These are phyloP conservation scores for Cyaniris semiargus DNA, from an alignment of 2,888 invertebrate genomes.

Conservation along the genomic window DNA sequence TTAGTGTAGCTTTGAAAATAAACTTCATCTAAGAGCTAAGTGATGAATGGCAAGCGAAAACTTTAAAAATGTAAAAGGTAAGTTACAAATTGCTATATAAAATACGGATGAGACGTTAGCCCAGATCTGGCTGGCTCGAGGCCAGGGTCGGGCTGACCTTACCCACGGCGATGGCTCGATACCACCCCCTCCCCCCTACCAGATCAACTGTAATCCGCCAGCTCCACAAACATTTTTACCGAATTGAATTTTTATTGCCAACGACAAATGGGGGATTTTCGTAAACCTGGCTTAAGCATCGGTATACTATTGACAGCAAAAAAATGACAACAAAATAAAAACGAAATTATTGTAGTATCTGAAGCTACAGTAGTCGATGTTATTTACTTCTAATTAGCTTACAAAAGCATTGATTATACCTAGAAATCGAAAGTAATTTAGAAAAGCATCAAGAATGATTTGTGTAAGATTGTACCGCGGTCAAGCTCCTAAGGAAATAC, in stretches of 20 bases:
- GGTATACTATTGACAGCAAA: not conserved
- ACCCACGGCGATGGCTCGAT: conserved; percentile 36
- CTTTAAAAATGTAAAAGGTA: not conserved
- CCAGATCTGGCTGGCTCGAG: conserved; percentile 42
- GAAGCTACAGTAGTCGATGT: not conserved
- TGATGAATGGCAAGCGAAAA: not conserved
- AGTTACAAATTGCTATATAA: conserved; percentile 32
- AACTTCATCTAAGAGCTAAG: not conserved
- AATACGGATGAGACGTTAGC: conserved; percentile 39
- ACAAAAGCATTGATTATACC: not conserved
- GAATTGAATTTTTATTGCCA: conserved; percentile 8
- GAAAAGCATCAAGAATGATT: not conserved
- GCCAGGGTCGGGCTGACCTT: conserved; percentile 42
- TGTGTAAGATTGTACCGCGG: not conserved
- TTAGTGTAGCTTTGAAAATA: not conserved
- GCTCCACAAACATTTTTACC: conserved; percentile 13
- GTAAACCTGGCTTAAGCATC: not conserved
- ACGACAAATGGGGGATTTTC: not conserved
- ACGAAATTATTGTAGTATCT: not conserved
- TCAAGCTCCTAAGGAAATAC: not conserved
- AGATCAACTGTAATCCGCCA: not conserved
- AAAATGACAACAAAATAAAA: not conserved
- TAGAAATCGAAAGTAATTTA: not conserved
- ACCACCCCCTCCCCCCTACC: conserved; percentile 15
- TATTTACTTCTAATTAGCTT: not conserved